phyloP scores from a whole-genome alignment of 2,888 invertebrate genomes.

The Agrochola circellaris region DNA sequence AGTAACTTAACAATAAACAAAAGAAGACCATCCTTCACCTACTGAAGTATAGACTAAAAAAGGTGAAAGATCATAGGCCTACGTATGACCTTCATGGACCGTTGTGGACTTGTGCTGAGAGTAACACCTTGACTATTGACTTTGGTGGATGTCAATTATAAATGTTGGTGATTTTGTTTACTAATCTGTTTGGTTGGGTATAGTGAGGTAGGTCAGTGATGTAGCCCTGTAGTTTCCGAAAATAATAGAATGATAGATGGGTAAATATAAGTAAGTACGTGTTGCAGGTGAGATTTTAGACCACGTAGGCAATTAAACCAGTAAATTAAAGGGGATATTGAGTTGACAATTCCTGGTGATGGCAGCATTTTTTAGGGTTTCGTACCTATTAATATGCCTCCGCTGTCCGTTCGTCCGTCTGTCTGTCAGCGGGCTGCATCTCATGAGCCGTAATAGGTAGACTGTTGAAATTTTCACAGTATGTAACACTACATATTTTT shows the following conservation, averaged over 20 bases:
- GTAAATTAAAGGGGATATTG: neutral
- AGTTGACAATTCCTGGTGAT: neutral
- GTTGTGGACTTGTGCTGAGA: neutral
- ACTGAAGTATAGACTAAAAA: neutral
- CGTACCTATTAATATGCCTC: too few species aligned
- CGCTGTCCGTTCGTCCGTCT: too few species aligned
- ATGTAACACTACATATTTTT: too few species aligned
- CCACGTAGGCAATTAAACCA: neutral
- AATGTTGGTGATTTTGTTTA: neutral
- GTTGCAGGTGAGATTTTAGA: neutral
- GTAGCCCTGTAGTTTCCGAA: too few species aligned
- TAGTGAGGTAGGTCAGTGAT: neutral
- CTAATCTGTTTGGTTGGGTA: neutral
- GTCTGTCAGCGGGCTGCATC: too few species aligned
- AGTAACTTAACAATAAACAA: conserved; percentile 6
- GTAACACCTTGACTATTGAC: conserved; percentile 20
- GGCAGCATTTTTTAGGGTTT: neutral
- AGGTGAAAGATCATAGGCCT: conserved; percentile 18
- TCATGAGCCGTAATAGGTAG: too few species aligned
- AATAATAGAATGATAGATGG: too few species aligned
- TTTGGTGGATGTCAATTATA: conserved; percentile 1
- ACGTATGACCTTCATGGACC: conserved; percentile 19
- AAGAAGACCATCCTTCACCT: conserved; percentile 32
- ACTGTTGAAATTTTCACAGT: too few species aligned
- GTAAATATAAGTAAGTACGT: neutral